These are phyloP conservation scores for Phalacrocorax aristotelis DNA, from an alignment of 2,113 vertebrate species.

Conservation along the genomic window DNA sequence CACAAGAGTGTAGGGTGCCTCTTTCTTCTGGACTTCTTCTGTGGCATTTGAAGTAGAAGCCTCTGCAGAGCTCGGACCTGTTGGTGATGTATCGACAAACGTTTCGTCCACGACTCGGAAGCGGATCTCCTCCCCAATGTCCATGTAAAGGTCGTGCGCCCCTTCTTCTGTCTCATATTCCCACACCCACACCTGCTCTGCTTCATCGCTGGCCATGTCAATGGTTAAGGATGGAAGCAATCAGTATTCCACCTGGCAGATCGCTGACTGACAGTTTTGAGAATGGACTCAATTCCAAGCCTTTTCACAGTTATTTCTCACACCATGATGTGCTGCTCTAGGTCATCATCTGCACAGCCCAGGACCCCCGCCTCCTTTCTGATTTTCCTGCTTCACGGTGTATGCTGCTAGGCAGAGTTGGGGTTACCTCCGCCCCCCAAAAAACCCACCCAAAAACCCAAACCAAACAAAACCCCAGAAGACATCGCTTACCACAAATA, in stretches of 20 bases:
- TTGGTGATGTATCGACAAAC: constrained; percentile 93
- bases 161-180: constrained; percentile 98
- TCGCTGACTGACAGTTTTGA: not conserved
- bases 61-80: constrained; percentile 81
- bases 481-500: not conserved
- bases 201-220: constrained; percentile 82
- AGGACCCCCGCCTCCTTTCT: fast-evolving
- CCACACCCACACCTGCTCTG: constrained; percentile 98
- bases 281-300: not conserved
- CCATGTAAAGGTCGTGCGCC: constrained; percentile 98
- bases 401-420: not conserved
- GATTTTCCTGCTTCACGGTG: not conserved
- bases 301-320: not conserved
- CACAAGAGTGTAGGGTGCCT: constrained; percentile 90
- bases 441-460: not conserved
- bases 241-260: not conserved
- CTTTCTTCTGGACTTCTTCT: constrained; percentile 86
- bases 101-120: constrained; percentile 92
- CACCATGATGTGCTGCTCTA: fast-evolving
- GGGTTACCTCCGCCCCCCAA: not conserved
- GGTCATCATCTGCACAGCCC: fast-evolving
- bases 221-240: constrained; percentile 71
- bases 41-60: constrained; percentile 64
- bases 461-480: not conserved
- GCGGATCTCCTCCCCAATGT: constrained; percentile 93